Conservation (phyloP, 37 sponge, comb jelly and placozoan species). For the Oopsacas minuta region DNA sequence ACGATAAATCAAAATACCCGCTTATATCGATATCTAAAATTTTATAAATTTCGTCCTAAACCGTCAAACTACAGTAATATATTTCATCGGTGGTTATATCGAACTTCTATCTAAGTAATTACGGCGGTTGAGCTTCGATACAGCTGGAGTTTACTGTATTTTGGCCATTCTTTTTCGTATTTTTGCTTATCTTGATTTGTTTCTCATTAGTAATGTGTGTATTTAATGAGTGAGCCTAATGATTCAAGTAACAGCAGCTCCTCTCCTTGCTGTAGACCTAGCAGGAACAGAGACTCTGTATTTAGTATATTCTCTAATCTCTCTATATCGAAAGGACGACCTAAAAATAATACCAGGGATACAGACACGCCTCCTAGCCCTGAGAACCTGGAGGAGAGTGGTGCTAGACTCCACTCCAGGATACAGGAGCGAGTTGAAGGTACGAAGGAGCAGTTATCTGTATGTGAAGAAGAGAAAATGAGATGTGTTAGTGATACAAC, state of each 20-base stretch:
- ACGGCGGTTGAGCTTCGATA: too few species aligned
- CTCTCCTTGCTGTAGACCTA: neutral
- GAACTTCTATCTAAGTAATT: too few species aligned
- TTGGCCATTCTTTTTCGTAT: too few species aligned
- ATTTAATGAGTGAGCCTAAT: constrained; percentile 1
- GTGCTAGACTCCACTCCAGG: neutral
- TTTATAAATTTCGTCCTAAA: too few species aligned
- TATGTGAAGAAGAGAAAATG: neutral
- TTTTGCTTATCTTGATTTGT: too few species aligned
- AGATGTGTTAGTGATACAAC: neutral
- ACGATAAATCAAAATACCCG: too few species aligned
- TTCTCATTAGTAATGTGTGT: too few species aligned
- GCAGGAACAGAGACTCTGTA: neutral
- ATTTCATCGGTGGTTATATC: too few species aligned
- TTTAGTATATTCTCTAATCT: neutral
- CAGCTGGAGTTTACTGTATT: too few species aligned
- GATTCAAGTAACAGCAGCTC: neutral
- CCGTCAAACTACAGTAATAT: too few species aligned
- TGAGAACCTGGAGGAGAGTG: neutral
- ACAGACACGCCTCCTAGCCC: neutral
- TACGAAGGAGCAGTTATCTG: neutral
- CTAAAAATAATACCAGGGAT: neutral
- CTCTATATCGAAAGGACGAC: neutral
- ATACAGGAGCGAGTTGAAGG: neutral
- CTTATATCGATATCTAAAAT: too few species aligned